A percentile compares a stretch with the other conserved stretches of the same genome.
These are phyloP conservation scores for Macrosiphum euphorbiae DNA, from an alignment of 2,888 invertebrate genomes.

Conservation along the genomic window DNA sequence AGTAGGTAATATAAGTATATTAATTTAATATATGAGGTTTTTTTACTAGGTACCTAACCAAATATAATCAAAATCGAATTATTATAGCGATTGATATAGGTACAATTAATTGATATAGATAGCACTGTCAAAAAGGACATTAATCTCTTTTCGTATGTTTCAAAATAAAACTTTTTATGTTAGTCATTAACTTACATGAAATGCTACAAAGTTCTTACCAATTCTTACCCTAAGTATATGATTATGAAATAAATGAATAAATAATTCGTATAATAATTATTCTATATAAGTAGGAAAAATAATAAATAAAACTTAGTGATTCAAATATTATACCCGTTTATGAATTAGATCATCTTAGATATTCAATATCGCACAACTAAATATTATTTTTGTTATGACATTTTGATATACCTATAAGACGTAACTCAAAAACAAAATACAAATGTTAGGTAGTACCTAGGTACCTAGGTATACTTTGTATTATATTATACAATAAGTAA, in stretches of 20 bases:
- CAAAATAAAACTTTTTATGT: not conserved
- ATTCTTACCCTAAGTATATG: not conserved
- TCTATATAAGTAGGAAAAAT: not conserved
- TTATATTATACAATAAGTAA: not conserved
- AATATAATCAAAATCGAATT: not conserved
- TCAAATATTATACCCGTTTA: not conserved
- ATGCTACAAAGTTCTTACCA: not conserved
- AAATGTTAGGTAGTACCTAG: not conserved
- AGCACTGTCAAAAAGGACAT: not conserved
- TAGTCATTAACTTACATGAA: not conserved
- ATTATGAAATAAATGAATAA: not conserved
- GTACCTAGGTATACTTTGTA: no score
- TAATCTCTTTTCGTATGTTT: not conserved
- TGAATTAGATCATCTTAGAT: not conserved
- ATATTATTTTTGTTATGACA: not conserved
- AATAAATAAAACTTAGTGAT: not conserved
- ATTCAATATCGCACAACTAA: not conserved
- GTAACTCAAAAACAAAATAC: not conserved
- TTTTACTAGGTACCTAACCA: not conserved
- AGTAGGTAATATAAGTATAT: no score
- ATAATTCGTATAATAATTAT: not conserved
- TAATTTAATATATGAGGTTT: not conserved
- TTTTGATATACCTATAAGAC: not conserved
- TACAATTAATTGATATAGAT: not conserved
- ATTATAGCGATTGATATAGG: not conserved